A percentile compares a stretch with the other conserved stretches of the same genome.
Conservation (phyloP, 2,888 invertebrate genomes). For the Campoplex capitator region DNA sequence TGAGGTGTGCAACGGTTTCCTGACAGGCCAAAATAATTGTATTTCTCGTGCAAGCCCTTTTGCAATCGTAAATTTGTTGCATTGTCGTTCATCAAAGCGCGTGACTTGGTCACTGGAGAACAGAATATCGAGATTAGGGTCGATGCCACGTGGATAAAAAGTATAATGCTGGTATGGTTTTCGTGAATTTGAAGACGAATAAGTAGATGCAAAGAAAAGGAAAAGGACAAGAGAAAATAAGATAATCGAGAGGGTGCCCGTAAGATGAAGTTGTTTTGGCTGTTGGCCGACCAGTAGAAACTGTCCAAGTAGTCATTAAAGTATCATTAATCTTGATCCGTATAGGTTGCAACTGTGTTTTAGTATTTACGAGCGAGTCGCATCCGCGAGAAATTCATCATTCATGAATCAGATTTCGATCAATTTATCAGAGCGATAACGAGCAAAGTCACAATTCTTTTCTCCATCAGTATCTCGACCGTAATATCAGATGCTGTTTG, state of each 20-base stretch:
- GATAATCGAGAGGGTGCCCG: constrained; percentile 39
- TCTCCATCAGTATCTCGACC: background rate
- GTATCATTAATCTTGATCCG: constrained; percentile 80
- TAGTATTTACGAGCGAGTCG: constrained; percentile 69
- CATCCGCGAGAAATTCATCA: constrained; percentile 62
- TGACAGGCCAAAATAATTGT: background rate
- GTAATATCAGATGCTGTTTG: constrained; percentile 1
- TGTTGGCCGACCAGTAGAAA: constrained; percentile 74
- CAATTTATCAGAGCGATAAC: constrained; percentile 65
- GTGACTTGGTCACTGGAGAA: constrained; percentile 4
- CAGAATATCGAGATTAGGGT: constrained; percentile 30
- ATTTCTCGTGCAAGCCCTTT: background rate
- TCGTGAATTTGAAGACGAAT: constrained; percentile 36
- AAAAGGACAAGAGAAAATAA: constrained; percentile 20
- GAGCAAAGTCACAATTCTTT: constrained; percentile 32
- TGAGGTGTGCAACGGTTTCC: background rate
- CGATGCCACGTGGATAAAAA: constrained; percentile 11
- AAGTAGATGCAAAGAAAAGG: background rate
- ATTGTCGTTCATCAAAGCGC: constrained; percentile 20
- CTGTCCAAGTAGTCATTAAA: constrained; percentile 80
- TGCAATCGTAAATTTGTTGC: constrained; percentile 30
- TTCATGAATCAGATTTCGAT: constrained; percentile 73
- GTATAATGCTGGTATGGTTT: background rate
- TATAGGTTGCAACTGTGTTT: constrained; percentile 67
- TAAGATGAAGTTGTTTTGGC: constrained; percentile 78